Base-by-base conservation (phyloP, 2,888 invertebrate genomes). In the Eristalis intricaria region DNA sequence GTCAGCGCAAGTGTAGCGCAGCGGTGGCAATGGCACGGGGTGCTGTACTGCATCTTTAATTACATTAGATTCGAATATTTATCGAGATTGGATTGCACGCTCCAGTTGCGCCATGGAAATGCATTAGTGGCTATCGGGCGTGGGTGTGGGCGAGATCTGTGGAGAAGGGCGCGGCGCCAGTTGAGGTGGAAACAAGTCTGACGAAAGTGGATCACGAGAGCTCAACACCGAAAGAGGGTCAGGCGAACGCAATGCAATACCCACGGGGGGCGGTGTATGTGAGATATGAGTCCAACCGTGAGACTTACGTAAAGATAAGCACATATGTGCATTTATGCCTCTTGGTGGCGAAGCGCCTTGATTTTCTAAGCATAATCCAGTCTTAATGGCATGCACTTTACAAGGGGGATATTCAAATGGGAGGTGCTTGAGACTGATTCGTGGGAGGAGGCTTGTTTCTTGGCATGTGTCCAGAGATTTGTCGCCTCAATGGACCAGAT, bases 41-140 rank as follows among this genome's bases (percentile, higher is more conserved):
- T 8, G 43, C 68, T 7, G 68, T 35, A 60, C 65, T 38, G 32
- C 74, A 81, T 82, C 75, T 76, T 82, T 82, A 82, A 75, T 82
- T 82, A 82, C 69, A 70, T 82, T 82, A 76, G 75, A 82, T 66
- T 65, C 43, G 70, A 70, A 75, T 76, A 76, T 82, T 82, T 82
- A 76, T 82, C 65, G 75, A 76, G 35, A 82, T 82, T 75, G 76
- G 60, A 70, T 75, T 70, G 75, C 76, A 82, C 76, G 81, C 76
- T 70, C 81, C 26, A 82, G 81, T 70, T 82, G 76, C 50, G 43
- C 43, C 60, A 23, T 56, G 35, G 43, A 61, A 73, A 63, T 73
- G 73, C 29, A 63, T 73, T 73, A 43, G 63, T 40, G 29, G 60
- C 60, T 40, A 35, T 29, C 22, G 13, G n/a, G 11, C 13, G 32